Base-by-base conservation (phyloP, 2,113 vertebrate genomes). In the Dromas ardeola region DNA sequence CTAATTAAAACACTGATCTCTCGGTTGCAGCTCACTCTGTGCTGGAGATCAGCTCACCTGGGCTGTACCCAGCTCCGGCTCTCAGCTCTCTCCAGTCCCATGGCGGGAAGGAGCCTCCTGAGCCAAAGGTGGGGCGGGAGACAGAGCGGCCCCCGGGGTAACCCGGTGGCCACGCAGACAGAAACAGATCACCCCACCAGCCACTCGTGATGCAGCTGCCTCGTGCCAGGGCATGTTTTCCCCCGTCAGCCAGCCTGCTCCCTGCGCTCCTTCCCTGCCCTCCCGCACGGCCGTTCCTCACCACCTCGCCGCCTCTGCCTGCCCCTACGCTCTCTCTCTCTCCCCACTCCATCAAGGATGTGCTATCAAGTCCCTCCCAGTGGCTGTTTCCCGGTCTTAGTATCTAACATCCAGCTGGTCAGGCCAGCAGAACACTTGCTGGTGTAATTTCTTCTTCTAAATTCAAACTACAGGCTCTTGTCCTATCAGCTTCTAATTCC, bases 91-190 rank as follows among this genome's bases (percentile, higher is more conserved):
- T 1, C 6, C 0, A 34, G 30, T 3, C 30, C 86, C 49, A 0
- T 0, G 5, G 23, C 0, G 9, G 73, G 36, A 47, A 25, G 42
- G 4, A 42, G 49, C n/a, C 0, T 1, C 45, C 69, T 5, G 50
- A 55, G 22, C 23, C 2, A 0, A 9, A 40, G 61, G 1, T 0
- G 1, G n/a, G 22, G 52, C 21, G 6, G 50, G 12, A 67, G 29
- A 9, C 0, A 1, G 9, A 59, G 45, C 0, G 0, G 19, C 16
- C 59, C 10, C 23, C 2, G 23, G 34, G 40, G 27, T 11, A 26
- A 36, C 9, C 19, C 5, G 40, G 45, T 20, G 63, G 55, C 50
- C 62, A 3, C 0, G 2, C 20, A 45, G 67, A 23, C 30, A 29
- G 26, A 10, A 69, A 16, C 0, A 19, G 56, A 6, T 34, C 30